phyloP scores from a whole-genome alignment of 2,888 invertebrate genomes.

The Rhamphomyia laevipes region DNA sequence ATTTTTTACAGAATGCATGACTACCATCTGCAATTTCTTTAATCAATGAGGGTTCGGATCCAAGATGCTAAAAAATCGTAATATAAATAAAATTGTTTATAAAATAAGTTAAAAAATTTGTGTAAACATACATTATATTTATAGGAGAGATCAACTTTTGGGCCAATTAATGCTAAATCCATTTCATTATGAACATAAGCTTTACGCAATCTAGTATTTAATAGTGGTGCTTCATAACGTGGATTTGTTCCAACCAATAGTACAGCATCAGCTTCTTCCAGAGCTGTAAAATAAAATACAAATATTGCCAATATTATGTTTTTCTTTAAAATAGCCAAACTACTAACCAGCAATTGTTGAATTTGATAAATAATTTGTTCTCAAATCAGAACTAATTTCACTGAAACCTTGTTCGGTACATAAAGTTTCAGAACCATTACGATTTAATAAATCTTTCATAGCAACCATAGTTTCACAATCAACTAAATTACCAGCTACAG shows the following conservation, averaged over 20 bases:
- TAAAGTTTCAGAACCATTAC: constrained; percentile 69
- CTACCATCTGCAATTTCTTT: constrained; percentile 46
- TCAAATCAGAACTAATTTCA: constrained; percentile 55
- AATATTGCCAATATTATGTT: neutral
- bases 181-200: constrained; percentile 90
- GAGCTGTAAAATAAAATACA: constrained; percentile 37
- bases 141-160: constrained; percentile 85
- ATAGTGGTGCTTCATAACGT: constrained; percentile 89
- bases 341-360: constrained; percentile 66
- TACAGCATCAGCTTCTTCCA: constrained; percentile 90
- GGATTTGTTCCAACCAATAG: constrained; percentile 94
- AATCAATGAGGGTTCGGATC: constrained; percentile 63
- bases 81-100: constrained; percentile 6
- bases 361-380: constrained; percentile 88
- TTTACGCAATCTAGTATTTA: constrained; percentile 93
- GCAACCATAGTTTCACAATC: constrained; percentile 87
- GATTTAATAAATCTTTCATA: constrained; percentile 85
- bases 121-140: constrained; percentile 56
- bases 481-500: constrained; percentile 77
- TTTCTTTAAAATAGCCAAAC: neutral
- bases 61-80: constrained; percentile 60
- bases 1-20: constrained; percentile 53
- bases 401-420: constrained; percentile 91
- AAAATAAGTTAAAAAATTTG: constrained; percentile 2
- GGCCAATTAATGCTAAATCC: constrained; percentile 76